Conservation (phyloP, 2,113 vertebrate genomes). For the Prochilodus magdalenae region DNA sequence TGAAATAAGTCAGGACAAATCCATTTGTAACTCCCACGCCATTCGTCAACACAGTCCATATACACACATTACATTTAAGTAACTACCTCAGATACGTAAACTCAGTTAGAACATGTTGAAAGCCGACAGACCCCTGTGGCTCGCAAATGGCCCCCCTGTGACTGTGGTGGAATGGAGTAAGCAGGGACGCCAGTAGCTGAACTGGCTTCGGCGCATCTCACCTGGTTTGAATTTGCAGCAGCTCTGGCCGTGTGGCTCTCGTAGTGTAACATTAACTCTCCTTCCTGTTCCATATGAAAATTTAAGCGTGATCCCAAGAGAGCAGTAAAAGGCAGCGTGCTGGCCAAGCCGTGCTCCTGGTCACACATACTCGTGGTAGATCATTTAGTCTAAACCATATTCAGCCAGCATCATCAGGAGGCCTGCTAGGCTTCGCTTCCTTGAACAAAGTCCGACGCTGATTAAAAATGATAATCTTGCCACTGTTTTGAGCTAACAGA, state of each 20-base stretch:
- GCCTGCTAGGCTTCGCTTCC: not conserved
- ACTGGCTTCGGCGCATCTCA: slow-evolving; percentile 57
- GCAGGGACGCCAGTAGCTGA: slow-evolving; percentile 29
- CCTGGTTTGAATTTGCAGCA: slow-evolving; percentile 73
- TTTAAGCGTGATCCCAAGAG: slow-evolving; percentile 73
- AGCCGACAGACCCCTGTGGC: slow-evolving; percentile 15
- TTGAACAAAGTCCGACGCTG: slow-evolving; percentile 30
- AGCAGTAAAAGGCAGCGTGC: slow-evolving; percentile 65
- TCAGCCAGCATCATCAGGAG: slow-evolving; percentile 31
- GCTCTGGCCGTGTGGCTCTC: slow-evolving; percentile 59
- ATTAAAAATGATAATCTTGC: slow-evolving; percentile 40
- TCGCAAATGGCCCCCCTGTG: not conserved
- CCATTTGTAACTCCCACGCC: not conserved
- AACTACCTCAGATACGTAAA: slow-evolving; percentile 3
- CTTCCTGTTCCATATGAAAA: slow-evolving; percentile 76
- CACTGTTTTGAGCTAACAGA: not conserved
- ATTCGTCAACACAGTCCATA: slow-evolving; percentile 3
- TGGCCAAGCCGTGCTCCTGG: slow-evolving; percentile 70
- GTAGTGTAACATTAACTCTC: slow-evolving; percentile 76
- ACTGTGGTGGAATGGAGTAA: slow-evolving; percentile 24
- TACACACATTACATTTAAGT: not conserved
- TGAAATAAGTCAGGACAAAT: not conserved
- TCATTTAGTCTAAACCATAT: slow-evolving; percentile 64
- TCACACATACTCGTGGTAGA: slow-evolving; percentile 64
- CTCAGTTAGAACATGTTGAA: slow-evolving; percentile 20